Percentiles rank a stretch among this genome's conserved stretches.
These are phyloP conservation scores for Vespertilio murinus DNA, from an alignment of 2,797 vertebrate species.

Conservation along the genomic window DNA sequence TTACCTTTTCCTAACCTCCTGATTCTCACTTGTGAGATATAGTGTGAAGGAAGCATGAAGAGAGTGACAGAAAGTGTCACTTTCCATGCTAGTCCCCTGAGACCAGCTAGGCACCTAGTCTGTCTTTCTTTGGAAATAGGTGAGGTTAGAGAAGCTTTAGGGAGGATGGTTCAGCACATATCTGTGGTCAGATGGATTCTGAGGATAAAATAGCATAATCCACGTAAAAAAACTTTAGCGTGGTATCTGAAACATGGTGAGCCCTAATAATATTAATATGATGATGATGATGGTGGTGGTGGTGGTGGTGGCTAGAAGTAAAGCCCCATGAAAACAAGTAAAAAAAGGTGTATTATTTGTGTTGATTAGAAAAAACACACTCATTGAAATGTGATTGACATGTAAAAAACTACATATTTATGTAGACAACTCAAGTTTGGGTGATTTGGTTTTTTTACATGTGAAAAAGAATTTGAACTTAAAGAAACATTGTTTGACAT, in stretches of 20 bases:
- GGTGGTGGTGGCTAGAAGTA: neutral
- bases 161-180: neutral
- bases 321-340: neutral
- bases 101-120: neutral
- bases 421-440: neutral
- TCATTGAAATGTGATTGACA: neutral
- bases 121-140: neutral
- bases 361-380: neutral
- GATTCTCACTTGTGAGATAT: neutral
- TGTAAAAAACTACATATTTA: neutral
- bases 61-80: neutral
- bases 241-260: neutral
- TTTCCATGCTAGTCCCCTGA: neutral
- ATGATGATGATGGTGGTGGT: neutral
- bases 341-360: neutral
- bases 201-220: neutral
- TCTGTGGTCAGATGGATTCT: neutral
- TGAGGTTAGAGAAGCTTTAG: neutral
- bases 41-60: constrained; percentile 20
- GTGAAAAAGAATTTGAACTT: constrained; percentile 23
- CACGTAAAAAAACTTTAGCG: neutral
- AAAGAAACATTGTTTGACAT: neutral
- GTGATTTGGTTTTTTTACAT: neutral
- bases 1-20: neutral
- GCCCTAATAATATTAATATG: neutral